Evolutionary conservation across 92 coral and sea anemone genomes (phyloP).

Genomic region (Blastomussa wellsi): DNA sequence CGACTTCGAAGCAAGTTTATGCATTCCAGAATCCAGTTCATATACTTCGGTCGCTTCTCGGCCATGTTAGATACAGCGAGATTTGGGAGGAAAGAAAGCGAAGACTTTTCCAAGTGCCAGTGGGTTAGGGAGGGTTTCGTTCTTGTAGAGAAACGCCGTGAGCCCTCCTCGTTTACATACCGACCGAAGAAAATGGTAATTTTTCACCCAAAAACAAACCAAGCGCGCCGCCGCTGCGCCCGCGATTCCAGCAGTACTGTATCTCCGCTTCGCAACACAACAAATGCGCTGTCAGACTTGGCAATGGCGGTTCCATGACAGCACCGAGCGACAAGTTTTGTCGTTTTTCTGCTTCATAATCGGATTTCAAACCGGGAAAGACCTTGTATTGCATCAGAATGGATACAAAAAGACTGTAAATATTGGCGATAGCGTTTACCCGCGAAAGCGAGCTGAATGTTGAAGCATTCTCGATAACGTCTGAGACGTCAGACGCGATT

Average conservation of each 20-base stretch:
- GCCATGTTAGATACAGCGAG: constrained; percentile 60
- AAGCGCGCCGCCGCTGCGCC: constrained; percentile 41
- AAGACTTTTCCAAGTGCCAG: not conserved
- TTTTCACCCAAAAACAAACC: constrained; percentile 37
- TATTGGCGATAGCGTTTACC: not conserved
- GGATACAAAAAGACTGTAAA: not conserved
- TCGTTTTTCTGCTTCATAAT: not conserved
- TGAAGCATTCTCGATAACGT: not conserved
- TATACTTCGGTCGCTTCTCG: constrained; percentile 92
- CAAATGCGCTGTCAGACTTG: constrained; percentile 30
- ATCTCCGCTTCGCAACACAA: constrained; percentile 2
- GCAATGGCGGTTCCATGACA: constrained; percentile 29
- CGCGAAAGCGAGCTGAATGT: not conserved
- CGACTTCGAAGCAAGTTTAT: constrained; percentile 97
- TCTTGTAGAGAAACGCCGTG: constrained; percentile 13
- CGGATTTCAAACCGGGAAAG: constrained; percentile 2
- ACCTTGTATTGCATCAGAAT: not conserved
- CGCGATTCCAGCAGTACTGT: not conserved
- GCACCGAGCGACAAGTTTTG: not conserved
- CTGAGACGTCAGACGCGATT: not conserved
- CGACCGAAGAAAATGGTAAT: constrained; percentile 31
- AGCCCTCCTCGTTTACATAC: constrained; percentile 42
- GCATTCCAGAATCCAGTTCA: constrained; percentile 99
- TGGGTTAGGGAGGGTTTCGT: constrained; percentile 22
- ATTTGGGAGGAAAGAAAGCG: not conserved